Percentiles rank a stretch among this genome's conserved stretches.
phyloP scores from a whole-genome alignment of 2,113 vertebrate genomes.

The Riparia riparia region DNA sequence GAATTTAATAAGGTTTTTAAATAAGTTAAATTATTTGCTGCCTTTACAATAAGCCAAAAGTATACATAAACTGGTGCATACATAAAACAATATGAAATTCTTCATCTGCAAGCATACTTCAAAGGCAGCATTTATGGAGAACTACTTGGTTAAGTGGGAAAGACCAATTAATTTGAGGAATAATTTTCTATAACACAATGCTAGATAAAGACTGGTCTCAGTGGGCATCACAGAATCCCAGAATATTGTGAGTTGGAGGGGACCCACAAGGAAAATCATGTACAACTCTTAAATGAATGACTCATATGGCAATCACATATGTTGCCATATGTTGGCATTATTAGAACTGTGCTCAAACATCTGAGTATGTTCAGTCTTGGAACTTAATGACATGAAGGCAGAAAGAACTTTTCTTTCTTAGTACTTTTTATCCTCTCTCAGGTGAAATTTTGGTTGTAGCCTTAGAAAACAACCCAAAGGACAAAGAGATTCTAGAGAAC shows the following conservation, averaged over 20 bases:
- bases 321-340: background rate
- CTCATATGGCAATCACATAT: background rate
- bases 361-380: background rate
- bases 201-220: background rate
- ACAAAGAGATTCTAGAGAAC: background rate
- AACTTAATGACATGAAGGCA: background rate
- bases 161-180: background rate
- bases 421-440: background rate
- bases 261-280: background rate
- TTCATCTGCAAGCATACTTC: background rate
- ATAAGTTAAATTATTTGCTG: background rate
- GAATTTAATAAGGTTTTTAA: too few species aligned
- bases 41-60: background rate
- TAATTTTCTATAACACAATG: background rate
- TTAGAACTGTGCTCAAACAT: background rate
- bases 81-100: background rate
- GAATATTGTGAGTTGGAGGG: background rate
- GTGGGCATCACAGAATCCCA: background rate
- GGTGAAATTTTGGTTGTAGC: background rate
- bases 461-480: background rate
- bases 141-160: background rate
- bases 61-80: background rate
- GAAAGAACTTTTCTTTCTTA: background rate
- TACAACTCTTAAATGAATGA: background rate
- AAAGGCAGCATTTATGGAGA: background rate